Evolutionary conservation across 2,888 invertebrate species (phyloP), one percentile per base, ranked within the genome.

Genomic region (Rhaphigaster nebulosa): DNA sequence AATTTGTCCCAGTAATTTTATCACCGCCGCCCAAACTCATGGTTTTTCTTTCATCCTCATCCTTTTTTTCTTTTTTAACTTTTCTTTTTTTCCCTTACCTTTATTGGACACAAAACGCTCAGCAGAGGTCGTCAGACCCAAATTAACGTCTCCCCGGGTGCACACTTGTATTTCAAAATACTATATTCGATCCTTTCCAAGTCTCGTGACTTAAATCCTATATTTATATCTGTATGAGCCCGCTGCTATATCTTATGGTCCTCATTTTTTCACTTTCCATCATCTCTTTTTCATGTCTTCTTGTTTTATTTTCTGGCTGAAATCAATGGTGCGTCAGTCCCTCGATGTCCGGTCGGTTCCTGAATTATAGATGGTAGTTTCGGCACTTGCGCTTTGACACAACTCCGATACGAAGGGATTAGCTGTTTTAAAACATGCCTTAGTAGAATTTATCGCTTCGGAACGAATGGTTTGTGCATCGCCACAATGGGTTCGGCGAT

Each of bases 361-460:
- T 88, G 88, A 84, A 45, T 84, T 84, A 84, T 84, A 84, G 4
- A 54, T 65, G 87, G 60, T 45, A 34, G 56, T 88, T 88, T 88
- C 88, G 88, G 84, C 84, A 41, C n/a, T 45, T 45, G 84, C 41
- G 84, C 84, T 84, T 84, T 84, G 84, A 84, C 84, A 84, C 12
- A 29, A 84, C 84, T 45, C 84, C 45, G 45, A 50, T 84, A 84
- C 84, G 84, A 50, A n/a, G 45, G 84, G 84, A 84, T 84, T 84
- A 84, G 84, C 84, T 84, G 84, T 45, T 84, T 84, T 84, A 84
- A 84, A 84, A 84, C 84, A 84, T 84, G 84, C 84, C 84, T 84
- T 84, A 84, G 84, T 41, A 84, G 45, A 84, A 84, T 84, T 84
- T 84, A 84, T 84, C 41, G 84, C 45, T n/a, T 45, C 13, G 13